These are phyloP conservation scores for Emmelina monodactyla DNA, from an alignment of 2,888 invertebrate species.

Conservation along the genomic window DNA sequence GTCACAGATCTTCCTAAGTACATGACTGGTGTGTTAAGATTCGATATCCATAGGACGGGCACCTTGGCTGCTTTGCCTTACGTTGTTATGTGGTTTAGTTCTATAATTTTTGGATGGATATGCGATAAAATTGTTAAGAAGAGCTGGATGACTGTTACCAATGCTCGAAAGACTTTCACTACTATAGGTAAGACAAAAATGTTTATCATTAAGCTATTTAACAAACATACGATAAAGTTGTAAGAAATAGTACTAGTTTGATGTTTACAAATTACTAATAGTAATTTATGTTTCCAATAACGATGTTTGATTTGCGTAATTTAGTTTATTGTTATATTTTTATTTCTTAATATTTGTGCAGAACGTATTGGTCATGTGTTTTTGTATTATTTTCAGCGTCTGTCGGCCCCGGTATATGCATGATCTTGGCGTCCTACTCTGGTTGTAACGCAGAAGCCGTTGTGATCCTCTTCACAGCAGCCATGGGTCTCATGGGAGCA, in stretches of 20 bases:
- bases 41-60: constrained; percentile 71
- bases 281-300: no score
- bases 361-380: no score
- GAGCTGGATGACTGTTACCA: constrained; percentile 61
- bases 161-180: constrained; percentile 71
- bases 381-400: constrained; percentile 63
- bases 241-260: no score
- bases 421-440: constrained; percentile 69
- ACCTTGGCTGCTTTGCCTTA: constrained; percentile 71
- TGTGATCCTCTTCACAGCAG: constrained; percentile 69
- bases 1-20: constrained; percentile 75
- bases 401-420: constrained; percentile 69
- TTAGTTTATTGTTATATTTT: no score
- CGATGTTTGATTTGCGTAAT: no score
- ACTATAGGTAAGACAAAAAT: constrained; percentile 74
- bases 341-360: no score
- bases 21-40: constrained; percentile 72
- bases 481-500: constrained; percentile 75
- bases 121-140: constrained; percentile 74
- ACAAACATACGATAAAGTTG: no score
- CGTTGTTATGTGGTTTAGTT: constrained; percentile 71
- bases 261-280: no score
- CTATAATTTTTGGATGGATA: constrained; percentile 69
- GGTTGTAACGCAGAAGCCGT: constrained; percentile 69
- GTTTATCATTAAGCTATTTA: no score